Evolutionary conservation across 1,140 invertebrate species (phyloP), one percentile per base, ranked within the genome.

Genomic region (Heliconius congener): DNA sequence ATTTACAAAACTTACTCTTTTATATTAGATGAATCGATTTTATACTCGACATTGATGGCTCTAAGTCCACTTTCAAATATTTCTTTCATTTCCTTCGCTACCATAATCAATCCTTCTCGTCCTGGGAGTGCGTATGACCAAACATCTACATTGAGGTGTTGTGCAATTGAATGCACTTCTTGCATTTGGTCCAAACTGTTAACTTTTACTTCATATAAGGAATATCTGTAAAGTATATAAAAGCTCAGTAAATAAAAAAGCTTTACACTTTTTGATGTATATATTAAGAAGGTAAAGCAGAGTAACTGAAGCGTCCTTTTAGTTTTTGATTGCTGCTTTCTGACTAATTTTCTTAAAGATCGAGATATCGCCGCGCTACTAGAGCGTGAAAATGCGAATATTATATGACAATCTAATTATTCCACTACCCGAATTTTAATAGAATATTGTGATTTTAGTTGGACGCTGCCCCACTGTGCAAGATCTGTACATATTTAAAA

Each of bases 1-100:
- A 37, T 37, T 52, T 57, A 23, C n/a, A 46, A 72, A 55, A 81
- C 81, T 86, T 79, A 86, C 84, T 86, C 74, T 74, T 84, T 86
- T 46, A 86, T 81, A 57, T 86, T 83, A 39, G 80, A 73, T 19
- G 71, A 71, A 42, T 80, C 78, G 9, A 86, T 70, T 79, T 73
- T 74, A 72, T 81, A 81, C 6, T 55, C 9, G 19, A 84, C 77
- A 13, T 76, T 37, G 6, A 77, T 81, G 1, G 19, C 16, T 9
- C 37, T 52, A n/a, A 84, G 46, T 34, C 79, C 74, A 13, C 30
- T 74, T 79, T 84, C 78, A 66, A 84, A 84, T 2, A 74, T 8
- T 18, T 42, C 34, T 13, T 81, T 80, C n/a, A 82, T 52, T 23
- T 84, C 77, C 37, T 78, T 71, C 19, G 83, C 79, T 13, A 84